A percentile compares a stretch with the other conserved stretches of the same genome.
phyloP scores from a whole-genome alignment of 2,113 vertebrate genomes.

The Neogale vison region DNA sequence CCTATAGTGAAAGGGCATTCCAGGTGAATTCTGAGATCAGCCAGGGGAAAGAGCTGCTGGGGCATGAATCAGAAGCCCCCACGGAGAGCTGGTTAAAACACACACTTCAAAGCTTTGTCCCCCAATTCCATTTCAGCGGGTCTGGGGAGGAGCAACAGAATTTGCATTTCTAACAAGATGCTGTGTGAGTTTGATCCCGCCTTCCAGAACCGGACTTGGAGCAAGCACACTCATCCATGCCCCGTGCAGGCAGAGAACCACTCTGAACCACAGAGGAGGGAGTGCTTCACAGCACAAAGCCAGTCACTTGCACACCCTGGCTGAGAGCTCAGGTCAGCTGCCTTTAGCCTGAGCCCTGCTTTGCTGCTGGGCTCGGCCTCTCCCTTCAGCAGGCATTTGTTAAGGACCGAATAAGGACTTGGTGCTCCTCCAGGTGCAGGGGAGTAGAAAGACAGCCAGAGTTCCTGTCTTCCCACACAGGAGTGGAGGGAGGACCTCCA shows the following conservation, averaged over 20 bases:
- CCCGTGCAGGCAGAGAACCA: background rate
- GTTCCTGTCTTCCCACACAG: background rate
- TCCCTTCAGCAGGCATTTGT: background rate
- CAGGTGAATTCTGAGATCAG: background rate
- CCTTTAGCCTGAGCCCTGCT: background rate
- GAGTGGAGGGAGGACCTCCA: too few species aligned
- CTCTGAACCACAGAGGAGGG: background rate
- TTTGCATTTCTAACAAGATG: background rate
- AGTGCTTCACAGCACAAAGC: rapidly evolving
- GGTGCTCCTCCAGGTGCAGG: background rate
- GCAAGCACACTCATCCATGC: rapidly evolving
- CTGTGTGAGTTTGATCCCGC: rapidly evolving
- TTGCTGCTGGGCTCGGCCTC: background rate
- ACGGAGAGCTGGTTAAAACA: background rate
- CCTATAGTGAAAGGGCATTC: background rate
- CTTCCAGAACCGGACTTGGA: background rate
- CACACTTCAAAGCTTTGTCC: background rate
- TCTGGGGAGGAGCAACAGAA: background rate
- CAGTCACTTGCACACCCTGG: rapidly evolving
- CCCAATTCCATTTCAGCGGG: background rate
- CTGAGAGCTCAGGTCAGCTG: background rate
- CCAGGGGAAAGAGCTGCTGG: background rate
- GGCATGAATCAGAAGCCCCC: background rate
- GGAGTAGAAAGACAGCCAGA: background rate
- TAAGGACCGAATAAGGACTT: background rate